Conservation (phyloP, 2,888 invertebrate species). For the Cephus nigrinus region DNA sequence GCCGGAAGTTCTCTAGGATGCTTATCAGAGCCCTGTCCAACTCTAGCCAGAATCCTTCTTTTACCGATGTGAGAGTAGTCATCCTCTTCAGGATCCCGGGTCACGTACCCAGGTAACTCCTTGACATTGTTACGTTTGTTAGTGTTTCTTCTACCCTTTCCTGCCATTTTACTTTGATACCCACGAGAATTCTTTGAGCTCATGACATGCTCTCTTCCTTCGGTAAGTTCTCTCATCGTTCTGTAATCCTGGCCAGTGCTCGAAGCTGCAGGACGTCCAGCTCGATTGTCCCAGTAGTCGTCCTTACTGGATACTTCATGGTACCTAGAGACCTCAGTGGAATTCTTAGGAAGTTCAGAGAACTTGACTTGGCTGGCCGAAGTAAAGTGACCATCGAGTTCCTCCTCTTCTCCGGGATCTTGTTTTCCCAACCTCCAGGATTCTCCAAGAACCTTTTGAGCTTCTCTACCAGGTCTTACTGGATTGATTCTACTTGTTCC, state of each 20-base stretch:
- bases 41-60: not conserved
- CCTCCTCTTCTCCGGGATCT: not conserved
- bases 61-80: not conserved
- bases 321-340: not conserved
- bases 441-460: not conserved
- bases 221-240: not conserved
- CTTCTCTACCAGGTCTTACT: not conserved
- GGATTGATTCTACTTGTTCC: not conserved
- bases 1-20: not conserved
- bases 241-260: not conserved
- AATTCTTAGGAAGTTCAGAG: not conserved
- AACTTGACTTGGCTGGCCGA: not conserved
- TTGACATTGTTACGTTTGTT: not conserved
- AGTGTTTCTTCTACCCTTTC: not conserved
- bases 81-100: not conserved
- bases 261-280: not conserved
- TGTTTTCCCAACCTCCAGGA: not conserved
- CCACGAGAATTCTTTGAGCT: not conserved
- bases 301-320: not conserved
- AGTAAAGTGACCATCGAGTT: constrained; percentile 1
- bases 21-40: not conserved
- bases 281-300: not conserved
- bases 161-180: not conserved
- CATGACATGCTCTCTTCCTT: not conserved
- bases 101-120: not conserved